Evolutionary conservation across 2,797 vertebrate genomes (phyloP).

Genomic region (Anabas testudineus): DNA sequence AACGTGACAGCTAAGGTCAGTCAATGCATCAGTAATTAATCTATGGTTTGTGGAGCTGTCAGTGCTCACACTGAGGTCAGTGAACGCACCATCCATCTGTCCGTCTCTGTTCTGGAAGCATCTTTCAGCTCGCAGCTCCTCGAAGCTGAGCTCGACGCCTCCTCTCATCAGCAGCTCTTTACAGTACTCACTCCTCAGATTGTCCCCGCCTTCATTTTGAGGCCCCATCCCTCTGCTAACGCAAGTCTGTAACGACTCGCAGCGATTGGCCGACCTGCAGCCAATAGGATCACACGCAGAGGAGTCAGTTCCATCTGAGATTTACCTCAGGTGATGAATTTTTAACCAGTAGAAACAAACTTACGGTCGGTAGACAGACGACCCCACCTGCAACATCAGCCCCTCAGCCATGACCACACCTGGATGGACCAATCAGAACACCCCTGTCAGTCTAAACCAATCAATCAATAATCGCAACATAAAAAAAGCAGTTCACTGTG

Average conservation of each 20-base stretch:
- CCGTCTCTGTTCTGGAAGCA: constrained; percentile 55
- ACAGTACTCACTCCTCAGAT: constrained; percentile 79
- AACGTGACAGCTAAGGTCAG: too few relatives aligned
- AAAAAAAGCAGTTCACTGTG: not conserved
- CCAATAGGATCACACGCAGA: not conserved
- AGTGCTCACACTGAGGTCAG: not conserved
- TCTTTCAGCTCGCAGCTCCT: constrained; percentile 88
- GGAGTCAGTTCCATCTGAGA: not conserved
- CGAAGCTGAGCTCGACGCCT: constrained; percentile 86
- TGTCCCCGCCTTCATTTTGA: not conserved
- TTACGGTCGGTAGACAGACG: not conserved
- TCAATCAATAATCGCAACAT: too few relatives aligned
- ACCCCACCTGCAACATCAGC: not conserved
- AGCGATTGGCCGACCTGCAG: constrained; percentile 16
- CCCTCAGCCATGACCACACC: constrained; percentile 31
- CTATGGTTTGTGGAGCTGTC: not conserved
- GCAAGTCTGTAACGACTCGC: not conserved
- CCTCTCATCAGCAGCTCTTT: constrained; percentile 85
- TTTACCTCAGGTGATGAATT: not conserved
- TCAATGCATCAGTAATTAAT: not conserved
- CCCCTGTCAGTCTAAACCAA: not conserved
- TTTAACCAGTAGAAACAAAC: not conserved
- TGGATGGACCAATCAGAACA: constrained; percentile 5
- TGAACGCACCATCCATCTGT: constrained; percentile 34
- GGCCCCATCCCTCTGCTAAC: not conserved